Evolutionary conservation across 2,888 invertebrate species (phyloP).

Genomic region (Apomyelois bistriatella): DNA sequence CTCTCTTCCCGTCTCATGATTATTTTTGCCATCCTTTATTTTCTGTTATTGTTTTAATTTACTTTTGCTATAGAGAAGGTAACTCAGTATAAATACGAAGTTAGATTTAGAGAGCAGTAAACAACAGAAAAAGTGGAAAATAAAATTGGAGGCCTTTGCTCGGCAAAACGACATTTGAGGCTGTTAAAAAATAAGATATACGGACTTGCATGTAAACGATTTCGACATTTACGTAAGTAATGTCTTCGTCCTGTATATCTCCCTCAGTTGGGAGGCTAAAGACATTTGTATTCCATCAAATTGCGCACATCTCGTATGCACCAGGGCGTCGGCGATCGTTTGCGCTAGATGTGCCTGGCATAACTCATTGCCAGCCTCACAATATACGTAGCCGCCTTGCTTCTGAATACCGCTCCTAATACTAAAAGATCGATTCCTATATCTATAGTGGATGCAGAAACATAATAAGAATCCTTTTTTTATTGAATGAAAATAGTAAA

Average conservation of each 20-base stretch:
- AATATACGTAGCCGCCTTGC: constrained; percentile 24
- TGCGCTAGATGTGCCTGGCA: constrained; percentile 59
- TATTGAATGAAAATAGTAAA: too few relatives aligned
- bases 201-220: not conserved
- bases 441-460: not conserved
- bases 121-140: too few relatives aligned
- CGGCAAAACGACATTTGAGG: too few relatives aligned
- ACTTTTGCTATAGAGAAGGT: too few relatives aligned
- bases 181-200: too few relatives aligned
- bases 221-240: not conserved
- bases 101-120: too few relatives aligned
- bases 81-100: too few relatives aligned
- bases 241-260: constrained; percentile 18
- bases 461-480: not conserved
- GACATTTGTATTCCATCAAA: constrained; percentile 67
- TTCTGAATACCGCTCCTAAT: constrained; percentile 7
- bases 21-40: too few relatives aligned
- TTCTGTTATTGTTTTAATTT: too few relatives aligned
- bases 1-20: too few relatives aligned
- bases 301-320: constrained; percentile 65
- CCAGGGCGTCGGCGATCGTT: constrained; percentile 53
- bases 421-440: constrained; percentile 14
- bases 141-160: too few relatives aligned
- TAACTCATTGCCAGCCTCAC: constrained; percentile 46
- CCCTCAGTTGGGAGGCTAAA: constrained; percentile 25